Evolutionary conservation across 2,888 invertebrate genomes (phyloP).

Genomic region (Acronicta alni): DNA sequence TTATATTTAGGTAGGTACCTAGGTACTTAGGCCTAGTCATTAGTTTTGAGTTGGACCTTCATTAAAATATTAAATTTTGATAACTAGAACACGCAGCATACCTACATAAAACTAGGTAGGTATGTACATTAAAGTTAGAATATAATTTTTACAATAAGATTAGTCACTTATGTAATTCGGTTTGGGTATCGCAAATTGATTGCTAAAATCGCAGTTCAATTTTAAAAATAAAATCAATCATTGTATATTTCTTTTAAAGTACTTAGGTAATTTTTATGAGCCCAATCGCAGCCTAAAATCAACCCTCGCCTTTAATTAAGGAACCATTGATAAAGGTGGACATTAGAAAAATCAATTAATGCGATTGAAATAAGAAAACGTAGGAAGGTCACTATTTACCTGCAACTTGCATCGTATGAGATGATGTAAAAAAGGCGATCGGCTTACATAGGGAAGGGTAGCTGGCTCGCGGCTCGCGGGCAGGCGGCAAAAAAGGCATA

Average conservation of each 20-base stretch:
- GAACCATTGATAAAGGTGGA: conserved; percentile 30
- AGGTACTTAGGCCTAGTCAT: conserved; percentile 15
- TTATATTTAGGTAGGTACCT: background rate
- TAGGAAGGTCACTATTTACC: conserved; percentile 82
- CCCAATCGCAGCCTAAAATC: conserved; percentile 16
- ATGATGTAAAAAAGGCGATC: conserved; percentile 76
- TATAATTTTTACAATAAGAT: too few species aligned
- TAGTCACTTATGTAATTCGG: too few species aligned
- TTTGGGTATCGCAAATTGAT: too few species aligned
- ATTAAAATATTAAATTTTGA: background rate
- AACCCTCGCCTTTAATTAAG: conserved; percentile 28
- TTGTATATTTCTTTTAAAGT: too few species aligned
- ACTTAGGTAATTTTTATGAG: too few species aligned
- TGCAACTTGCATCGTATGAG: conserved; percentile 76
- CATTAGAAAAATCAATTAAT: conserved; percentile 66
- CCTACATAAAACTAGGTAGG: background rate
- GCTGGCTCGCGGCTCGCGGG: conserved; percentile 76
- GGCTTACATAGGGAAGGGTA: conserved; percentile 68
- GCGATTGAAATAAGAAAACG: conserved; percentile 80
- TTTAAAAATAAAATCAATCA: too few species aligned
- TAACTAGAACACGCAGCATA: background rate
- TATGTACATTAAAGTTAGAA: too few species aligned
- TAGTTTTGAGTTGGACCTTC: too few species aligned
- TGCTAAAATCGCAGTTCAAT: too few species aligned
- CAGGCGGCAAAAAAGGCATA: conserved; percentile 84